These are phyloP conservation scores for Pseudomyrmex gracilis DNA, from an alignment of 1,140 invertebrate species.

Conservation along the genomic window DNA sequence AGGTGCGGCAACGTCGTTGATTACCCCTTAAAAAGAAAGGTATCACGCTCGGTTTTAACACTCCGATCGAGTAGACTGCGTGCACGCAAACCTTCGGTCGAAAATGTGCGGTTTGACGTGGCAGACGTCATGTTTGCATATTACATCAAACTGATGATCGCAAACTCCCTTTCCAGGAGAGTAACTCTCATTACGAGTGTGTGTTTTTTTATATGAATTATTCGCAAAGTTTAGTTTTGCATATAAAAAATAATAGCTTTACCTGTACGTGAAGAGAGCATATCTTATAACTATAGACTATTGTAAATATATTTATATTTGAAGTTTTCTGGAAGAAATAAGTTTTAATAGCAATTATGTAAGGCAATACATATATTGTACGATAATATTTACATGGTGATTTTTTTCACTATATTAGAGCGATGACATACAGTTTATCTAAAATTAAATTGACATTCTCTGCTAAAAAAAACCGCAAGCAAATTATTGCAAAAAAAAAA, in stretches of 20 bases:
- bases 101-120: conserved; percentile 49
- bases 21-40: conserved; percentile 68
- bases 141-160: conserved; percentile 56
- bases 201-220: neutral
- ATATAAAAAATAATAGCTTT: neutral
- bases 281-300: conserved; percentile 4
- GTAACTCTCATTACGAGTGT: neutral
- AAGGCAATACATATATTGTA: neutral
- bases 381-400: neutral
- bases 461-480: neutral
- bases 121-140: conserved; percentile 64
- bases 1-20: conserved; percentile 64
- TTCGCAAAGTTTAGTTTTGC: neutral
- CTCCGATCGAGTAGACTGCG: conserved; percentile 55
- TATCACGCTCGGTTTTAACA: conserved; percentile 72
- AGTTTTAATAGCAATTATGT: neutral
- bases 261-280: neutral
- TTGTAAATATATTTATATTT: neutral
- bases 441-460: conserved; percentile 1
- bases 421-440: neutral
- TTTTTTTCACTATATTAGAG: neutral
- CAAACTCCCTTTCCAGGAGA: neutral
- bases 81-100: conserved; percentile 67
- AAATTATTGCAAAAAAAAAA: conserved; percentile 13
- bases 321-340: neutral